These are phyloP conservation scores for Xylota sylvarum DNA, from an alignment of 2,888 invertebrate species.

Conservation along the genomic window DNA sequence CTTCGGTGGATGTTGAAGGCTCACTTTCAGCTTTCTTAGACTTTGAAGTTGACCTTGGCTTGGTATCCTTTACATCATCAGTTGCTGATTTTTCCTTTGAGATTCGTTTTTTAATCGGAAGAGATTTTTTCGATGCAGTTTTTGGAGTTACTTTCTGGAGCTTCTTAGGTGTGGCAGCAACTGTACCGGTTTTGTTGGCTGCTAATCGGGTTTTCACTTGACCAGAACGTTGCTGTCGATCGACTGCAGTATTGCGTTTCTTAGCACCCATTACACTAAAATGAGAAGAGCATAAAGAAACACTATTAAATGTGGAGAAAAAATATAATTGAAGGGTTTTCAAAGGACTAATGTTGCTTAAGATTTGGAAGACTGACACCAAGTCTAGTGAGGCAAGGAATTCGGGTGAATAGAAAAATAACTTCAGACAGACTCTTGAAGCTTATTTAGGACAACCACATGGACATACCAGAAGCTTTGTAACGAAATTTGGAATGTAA, in stretches of 20 bases:
- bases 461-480: too few species aligned
- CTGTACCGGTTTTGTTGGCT: conserved; percentile 75
- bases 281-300: conserved; percentile 39
- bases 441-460: too few species aligned
- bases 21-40: conserved; percentile 60
- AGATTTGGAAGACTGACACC: too few species aligned
- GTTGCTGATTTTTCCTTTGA: conserved; percentile 47
- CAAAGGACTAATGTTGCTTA: too few species aligned
- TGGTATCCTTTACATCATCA: conserved; percentile 67
- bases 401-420: too few species aligned
- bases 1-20: conserved; percentile 71
- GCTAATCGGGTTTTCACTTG: conserved; percentile 73
- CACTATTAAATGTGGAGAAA: background rate
- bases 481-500: too few species aligned
- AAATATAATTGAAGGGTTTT: too few species aligned
- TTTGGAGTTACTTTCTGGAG: conserved; percentile 50
- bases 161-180: conserved; percentile 53
- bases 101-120: conserved; percentile 77
- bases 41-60: conserved; percentile 53
- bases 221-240: conserved; percentile 81
- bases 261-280: conserved; percentile 83
- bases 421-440: too few species aligned
- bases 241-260: conserved; percentile 82
- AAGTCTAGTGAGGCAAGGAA: too few species aligned
- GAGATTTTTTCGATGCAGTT: conserved; percentile 79